Percentiles rank a stretch among this genome's conserved stretches.
phyloP scores from a whole-genome alignment of 2,113 vertebrate species.

The Falco punctatus region DNA sequence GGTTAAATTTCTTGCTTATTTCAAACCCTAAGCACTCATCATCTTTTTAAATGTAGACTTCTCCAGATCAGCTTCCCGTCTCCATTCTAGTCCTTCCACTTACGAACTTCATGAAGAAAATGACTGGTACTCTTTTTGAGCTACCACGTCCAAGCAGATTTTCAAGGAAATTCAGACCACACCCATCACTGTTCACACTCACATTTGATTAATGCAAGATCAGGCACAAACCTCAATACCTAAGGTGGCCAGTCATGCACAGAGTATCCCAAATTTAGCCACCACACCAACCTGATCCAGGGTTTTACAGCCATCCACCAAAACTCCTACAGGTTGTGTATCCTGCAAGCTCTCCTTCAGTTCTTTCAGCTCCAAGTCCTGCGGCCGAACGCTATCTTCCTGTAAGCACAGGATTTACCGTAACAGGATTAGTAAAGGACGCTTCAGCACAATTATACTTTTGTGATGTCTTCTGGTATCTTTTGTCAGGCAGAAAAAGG shows the following conservation, averaged over 20 bases:
- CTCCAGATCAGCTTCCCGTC: background rate
- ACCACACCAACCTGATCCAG: conserved; percentile 87
- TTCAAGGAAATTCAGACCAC: background rate
- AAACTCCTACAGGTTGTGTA: conserved; percentile 91
- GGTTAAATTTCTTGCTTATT: background rate
- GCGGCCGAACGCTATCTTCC: conserved; percentile 84
- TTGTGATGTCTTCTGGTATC: background rate
- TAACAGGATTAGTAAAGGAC: background rate
- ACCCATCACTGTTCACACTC: background rate
- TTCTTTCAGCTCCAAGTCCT: conserved; percentile 87
- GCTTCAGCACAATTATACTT: background rate
- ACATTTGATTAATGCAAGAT: background rate
- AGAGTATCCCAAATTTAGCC: background rate
- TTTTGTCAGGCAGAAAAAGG: background rate
- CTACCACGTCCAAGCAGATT: background rate
- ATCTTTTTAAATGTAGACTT: background rate
- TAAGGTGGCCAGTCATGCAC: background rate
- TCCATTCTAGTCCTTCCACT: background rate
- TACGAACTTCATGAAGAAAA: background rate
- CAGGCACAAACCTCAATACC: background rate
- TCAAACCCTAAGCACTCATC: background rate
- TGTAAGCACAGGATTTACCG: conserved; percentile 23
- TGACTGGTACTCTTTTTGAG: background rate
- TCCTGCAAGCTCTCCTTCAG: conserved; percentile 94
- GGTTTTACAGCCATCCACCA: conserved; percentile 92